These are phyloP conservation scores for Notothenia coriiceps DNA, from an alignment of 2,113 vertebrate species.

Conservation along the genomic window DNA sequence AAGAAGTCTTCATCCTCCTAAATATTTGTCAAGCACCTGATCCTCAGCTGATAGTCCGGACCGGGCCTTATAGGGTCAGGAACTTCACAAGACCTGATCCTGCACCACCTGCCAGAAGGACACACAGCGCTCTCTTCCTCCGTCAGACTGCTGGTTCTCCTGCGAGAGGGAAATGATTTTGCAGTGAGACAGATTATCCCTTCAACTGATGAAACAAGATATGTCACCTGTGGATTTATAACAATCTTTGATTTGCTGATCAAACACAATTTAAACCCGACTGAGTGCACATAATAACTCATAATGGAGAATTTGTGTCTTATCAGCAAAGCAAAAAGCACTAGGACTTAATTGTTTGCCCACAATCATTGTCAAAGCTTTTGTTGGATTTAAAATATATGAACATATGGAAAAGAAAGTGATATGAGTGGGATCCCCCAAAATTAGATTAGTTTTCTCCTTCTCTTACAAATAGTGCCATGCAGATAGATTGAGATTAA, in stretches of 20 bases:
- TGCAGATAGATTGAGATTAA: neutral
- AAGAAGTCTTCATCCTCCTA: conserved; percentile 63
- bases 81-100: conserved; percentile 68
- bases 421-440: neutral
- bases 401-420: neutral
- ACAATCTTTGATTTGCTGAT: conserved; percentile 50
- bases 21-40: conserved; percentile 74
- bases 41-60: conserved; percentile 71
- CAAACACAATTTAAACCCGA: conserved; percentile 44
- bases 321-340: neutral
- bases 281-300: conserved; percentile 19
- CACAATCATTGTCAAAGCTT: conserved; percentile 7
- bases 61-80: conserved; percentile 62
- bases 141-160: conserved; percentile 29
- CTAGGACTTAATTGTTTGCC: conserved; percentile 4
- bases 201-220: conserved; percentile 31
- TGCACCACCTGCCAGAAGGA: conserved; percentile 45
- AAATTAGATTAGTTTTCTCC: too few relatives aligned
- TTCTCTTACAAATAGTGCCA: neutral
- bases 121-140: conserved; percentile 29
- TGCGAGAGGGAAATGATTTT: conserved; percentile 19
- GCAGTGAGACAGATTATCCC: conserved; percentile 33
- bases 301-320: conserved; percentile 12
- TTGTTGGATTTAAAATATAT: neutral
- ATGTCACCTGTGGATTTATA: conserved; percentile 49